These are phyloP conservation scores for Coracopsis vasa DNA, from an alignment of 2,113 vertebrate genomes.

Conservation along the genomic window DNA sequence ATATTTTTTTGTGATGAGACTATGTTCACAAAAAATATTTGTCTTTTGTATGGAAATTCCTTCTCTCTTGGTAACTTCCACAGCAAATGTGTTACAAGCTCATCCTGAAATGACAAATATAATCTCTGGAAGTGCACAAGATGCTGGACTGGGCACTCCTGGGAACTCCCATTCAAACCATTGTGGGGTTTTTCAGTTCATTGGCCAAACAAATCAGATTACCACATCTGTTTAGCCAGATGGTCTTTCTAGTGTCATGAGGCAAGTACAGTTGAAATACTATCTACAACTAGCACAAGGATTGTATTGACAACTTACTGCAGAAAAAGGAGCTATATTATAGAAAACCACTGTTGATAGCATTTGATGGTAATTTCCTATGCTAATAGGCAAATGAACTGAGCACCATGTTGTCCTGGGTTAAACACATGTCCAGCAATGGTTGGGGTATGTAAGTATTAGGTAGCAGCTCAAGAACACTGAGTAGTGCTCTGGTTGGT, in stretches of 20 bases:
- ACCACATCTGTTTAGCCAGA: conserved; percentile 30
- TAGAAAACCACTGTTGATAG: neutral
- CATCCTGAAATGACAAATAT: neutral
- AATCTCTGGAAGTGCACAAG: neutral
- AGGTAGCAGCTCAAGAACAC: neutral
- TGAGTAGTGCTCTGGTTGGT: neutral
- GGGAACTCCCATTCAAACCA: neutral
- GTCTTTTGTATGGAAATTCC: neutral
- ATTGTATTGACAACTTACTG: neutral
- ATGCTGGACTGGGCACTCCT: neutral
- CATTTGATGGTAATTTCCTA: neutral
- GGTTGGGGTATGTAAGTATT: neutral
- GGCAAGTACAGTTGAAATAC: neutral
- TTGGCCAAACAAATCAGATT: conserved; percentile 27
- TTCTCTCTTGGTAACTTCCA: neutral
- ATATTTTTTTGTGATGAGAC: neutral
- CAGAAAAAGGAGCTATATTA: neutral
- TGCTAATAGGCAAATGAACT: neutral
- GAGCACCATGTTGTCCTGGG: neutral
- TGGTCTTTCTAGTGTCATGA: neutral
- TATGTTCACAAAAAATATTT: neutral
- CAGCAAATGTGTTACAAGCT: neutral
- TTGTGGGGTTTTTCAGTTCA: neutral
- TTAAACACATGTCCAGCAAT: neutral
- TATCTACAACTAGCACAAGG: neutral